A percentile compares a stretch with the other conserved stretches of the same genome.
phyloP scores from a whole-genome alignment of 1,140 invertebrate genomes.

The Drosophila ohnishii region DNA sequence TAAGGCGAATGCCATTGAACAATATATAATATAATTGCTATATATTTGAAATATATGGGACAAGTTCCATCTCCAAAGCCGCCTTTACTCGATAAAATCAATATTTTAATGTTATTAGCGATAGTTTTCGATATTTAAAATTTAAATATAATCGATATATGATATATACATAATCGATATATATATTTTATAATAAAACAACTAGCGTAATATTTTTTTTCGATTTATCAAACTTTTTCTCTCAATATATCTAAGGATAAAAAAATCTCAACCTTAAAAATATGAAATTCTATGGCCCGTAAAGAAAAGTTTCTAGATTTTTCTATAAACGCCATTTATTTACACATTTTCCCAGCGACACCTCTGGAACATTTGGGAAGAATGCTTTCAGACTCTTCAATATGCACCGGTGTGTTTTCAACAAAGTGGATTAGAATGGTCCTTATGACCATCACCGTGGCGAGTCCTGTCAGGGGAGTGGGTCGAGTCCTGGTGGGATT shows the following conservation, averaged over 20 bases:
- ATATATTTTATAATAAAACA: too few species aligned
- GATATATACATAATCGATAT: neutral
- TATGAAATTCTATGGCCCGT: neutral
- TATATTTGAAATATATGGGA: too few species aligned
- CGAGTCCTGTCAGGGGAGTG: constrained; percentile 13
- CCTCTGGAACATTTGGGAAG: constrained; percentile 23
- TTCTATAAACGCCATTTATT: constrained; percentile 8
- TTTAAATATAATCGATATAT: neutral
- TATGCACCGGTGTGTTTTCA: constrained; percentile 66
- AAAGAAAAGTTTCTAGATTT: neutral
- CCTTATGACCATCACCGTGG: constrained; percentile 55
- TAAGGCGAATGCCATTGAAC: too few species aligned
- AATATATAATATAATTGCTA: too few species aligned
- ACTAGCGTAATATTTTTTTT: neutral
- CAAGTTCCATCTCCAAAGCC: too few species aligned
- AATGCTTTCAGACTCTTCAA: constrained; percentile 58
- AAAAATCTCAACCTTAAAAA: neutral
- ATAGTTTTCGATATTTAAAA: neutral
- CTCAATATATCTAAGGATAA: neutral
- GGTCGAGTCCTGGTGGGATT: neutral
- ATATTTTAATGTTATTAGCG: neutral
- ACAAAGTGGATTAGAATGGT: constrained; percentile 73
- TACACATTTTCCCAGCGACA: constrained; percentile 10
- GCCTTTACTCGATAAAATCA: fast-evolving
- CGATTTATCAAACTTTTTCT: neutral